Conservation (phyloP, 2,797 vertebrate genomes). For the Crax fasciolata region DNA sequence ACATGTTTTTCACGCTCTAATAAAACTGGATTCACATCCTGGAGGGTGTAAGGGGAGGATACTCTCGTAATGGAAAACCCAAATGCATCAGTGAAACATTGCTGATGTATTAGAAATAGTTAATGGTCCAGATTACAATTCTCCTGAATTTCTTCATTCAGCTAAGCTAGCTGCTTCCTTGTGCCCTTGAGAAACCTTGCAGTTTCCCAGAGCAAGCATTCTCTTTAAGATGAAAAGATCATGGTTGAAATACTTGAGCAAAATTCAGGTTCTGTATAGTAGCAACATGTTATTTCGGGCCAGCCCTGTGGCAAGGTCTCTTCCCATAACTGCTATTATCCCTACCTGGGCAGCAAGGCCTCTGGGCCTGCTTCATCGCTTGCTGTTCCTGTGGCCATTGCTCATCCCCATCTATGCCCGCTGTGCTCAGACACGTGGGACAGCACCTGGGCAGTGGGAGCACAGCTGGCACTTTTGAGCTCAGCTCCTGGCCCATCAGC, state of each 20-base stretch:
- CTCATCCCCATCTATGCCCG: accelerated
- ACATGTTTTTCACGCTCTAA: not conserved
- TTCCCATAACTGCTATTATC: not conserved
- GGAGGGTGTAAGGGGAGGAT: not conserved
- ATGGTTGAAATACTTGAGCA: not conserved
- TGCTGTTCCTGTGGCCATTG: not conserved
- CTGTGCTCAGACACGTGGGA: not conserved
- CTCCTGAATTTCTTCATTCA: constrained; percentile 8
- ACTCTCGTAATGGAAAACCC: not conserved
- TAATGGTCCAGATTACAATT: constrained; percentile 14
- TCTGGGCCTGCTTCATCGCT: not conserved
- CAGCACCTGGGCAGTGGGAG: not conserved
- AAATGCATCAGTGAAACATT: constrained; percentile 29
- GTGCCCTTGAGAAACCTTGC: constrained; percentile 12
- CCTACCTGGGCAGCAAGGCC: not conserved
- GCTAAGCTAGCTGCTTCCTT: not conserved
- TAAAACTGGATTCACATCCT: constrained; percentile 33
- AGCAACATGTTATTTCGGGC: not conserved
- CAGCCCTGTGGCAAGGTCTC: not conserved
- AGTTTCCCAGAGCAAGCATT: not conserved
- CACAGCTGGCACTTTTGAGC: not conserved
- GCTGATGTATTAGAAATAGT: constrained; percentile 48
- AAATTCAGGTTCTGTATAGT: not conserved
- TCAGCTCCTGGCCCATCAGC: not conserved
- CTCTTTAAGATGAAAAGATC: not conserved